phyloP scores from a whole-genome alignment of 1,140 invertebrate genomes.

The Sesamia nonagrioides region DNA sequence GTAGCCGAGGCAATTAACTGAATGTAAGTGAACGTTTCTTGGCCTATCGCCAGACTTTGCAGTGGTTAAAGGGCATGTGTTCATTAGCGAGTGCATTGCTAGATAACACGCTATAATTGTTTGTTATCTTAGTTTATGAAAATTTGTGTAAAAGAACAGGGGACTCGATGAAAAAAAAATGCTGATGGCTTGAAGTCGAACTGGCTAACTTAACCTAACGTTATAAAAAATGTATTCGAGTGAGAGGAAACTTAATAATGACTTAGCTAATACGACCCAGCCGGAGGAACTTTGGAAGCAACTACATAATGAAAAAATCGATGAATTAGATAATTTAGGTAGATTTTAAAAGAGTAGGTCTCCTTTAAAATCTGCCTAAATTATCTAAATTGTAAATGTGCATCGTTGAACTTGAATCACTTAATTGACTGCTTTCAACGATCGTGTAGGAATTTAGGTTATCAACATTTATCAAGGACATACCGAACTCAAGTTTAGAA shows the following conservation, averaged over 20 bases:
- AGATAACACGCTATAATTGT: not conserved
- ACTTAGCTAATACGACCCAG: no score
- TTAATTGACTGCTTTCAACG: not conserved
- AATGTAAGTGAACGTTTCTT: slow-evolving; percentile 27
- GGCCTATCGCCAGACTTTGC: slow-evolving; percentile 18
- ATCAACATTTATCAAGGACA: not conserved
- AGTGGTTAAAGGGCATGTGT: slow-evolving; percentile 28
- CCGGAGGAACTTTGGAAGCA: no score
- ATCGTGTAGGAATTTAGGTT: not conserved
- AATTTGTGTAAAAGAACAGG: no score
- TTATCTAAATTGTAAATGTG: no score
- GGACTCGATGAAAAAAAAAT: no score
- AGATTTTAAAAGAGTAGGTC: not conserved
- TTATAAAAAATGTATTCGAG: no score
- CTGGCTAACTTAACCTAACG: no score
- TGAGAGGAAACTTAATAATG: no score
- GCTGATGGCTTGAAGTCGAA: no score
- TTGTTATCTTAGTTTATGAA: not conserved
- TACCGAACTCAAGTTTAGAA: not conserved
- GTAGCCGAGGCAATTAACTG: slow-evolving; percentile 18
- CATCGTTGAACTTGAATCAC: not conserved
- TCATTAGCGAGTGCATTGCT: slow-evolving; percentile 14
- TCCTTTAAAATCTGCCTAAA: not conserved
- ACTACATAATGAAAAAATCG: no score
- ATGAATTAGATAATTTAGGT: no score